phyloP scores from a whole-genome alignment of 2,113 vertebrate genomes.

The Indicator maculatus region DNA sequence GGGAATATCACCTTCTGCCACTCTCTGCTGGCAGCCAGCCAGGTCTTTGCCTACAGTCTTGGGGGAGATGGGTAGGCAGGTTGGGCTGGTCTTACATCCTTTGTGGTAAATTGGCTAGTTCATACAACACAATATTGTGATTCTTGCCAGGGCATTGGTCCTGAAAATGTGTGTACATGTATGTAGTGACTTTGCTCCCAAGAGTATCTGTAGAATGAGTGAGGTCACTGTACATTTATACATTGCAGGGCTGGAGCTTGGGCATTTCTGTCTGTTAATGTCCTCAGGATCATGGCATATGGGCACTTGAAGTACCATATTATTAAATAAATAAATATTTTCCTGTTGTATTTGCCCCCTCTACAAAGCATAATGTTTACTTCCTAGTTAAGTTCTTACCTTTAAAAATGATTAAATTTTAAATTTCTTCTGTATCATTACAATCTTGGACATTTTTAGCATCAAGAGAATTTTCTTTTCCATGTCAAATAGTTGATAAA shows the following conservation, averaged over 20 bases:
- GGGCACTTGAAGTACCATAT: neutral
- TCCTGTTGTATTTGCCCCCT: accelerated
- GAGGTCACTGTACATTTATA: neutral
- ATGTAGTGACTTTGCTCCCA: neutral
- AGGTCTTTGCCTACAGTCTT: neutral
- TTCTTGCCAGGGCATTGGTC: neutral
- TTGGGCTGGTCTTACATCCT: neutral
- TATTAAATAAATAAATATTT: neutral
- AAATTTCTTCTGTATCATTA: neutral
- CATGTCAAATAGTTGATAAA: neutral
- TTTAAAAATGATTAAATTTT: neutral
- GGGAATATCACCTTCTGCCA: constrained; percentile 16
- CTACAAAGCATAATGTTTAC: neutral
- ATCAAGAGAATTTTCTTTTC: neutral
- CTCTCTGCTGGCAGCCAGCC: neutral
- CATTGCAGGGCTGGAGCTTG: accelerated
- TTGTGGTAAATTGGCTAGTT: neutral
- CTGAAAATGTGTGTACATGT: accelerated
- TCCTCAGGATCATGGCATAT: neutral
- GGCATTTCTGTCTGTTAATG: neutral
- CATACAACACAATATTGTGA: neutral
- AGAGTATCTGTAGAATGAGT: neutral
- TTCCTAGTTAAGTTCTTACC: neutral
- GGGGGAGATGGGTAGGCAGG: neutral
- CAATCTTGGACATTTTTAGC: neutral